Percentiles rank a stretch among this genome's conserved stretches.
Evolutionary conservation across 2,797 vertebrate species (phyloP).

Genomic region (Channa striata): DNA sequence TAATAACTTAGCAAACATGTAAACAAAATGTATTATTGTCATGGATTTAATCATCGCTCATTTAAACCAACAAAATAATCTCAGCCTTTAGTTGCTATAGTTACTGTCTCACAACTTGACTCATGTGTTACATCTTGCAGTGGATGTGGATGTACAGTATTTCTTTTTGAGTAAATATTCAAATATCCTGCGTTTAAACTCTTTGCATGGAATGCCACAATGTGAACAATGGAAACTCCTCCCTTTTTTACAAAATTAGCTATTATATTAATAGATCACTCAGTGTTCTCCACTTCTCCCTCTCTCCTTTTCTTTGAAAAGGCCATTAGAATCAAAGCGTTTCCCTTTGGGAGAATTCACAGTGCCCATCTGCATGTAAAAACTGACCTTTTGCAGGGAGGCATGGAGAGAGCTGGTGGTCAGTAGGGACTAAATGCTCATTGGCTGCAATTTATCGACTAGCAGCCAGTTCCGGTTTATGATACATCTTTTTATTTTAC

Average conservation of each 20-base stretch:
- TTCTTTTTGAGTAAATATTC: neutral
- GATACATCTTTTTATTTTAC: neutral
- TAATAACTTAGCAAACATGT: slow-evolving; percentile 21
- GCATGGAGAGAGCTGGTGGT: slow-evolving; percentile 28
- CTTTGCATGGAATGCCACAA: slow-evolving; percentile 19
- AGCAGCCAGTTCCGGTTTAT: slow-evolving; percentile 13
- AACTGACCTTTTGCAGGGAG: slow-evolving; percentile 70
- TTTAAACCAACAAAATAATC: slow-evolving; percentile 29
- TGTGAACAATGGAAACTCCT: slow-evolving; percentile 24
- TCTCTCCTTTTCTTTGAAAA: slow-evolving; percentile 46
- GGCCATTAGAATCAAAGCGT: slow-evolving; percentile 62
- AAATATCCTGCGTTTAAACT: slow-evolving; percentile 1
- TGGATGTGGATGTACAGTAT: neutral
- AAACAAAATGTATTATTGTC: neutral
- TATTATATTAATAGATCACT: slow-evolving; percentile 44
- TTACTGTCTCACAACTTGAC: slow-evolving; percentile 5
- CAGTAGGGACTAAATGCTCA: slow-evolving; percentile 42
- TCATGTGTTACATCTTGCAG: neutral
- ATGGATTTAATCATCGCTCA: slow-evolving; percentile 22
- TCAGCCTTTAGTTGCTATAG: neutral
- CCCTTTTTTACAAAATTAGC: slow-evolving; percentile 40
- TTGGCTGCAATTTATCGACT: slow-evolving; percentile 21
- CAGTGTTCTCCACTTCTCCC: slow-evolving; percentile 3
- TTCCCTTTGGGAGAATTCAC: slow-evolving; percentile 55
- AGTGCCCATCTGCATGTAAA: slow-evolving; percentile 60